phyloP scores from a whole-genome alignment of 2,113 vertebrate genomes.

The Gnathonemus longibarbis region DNA sequence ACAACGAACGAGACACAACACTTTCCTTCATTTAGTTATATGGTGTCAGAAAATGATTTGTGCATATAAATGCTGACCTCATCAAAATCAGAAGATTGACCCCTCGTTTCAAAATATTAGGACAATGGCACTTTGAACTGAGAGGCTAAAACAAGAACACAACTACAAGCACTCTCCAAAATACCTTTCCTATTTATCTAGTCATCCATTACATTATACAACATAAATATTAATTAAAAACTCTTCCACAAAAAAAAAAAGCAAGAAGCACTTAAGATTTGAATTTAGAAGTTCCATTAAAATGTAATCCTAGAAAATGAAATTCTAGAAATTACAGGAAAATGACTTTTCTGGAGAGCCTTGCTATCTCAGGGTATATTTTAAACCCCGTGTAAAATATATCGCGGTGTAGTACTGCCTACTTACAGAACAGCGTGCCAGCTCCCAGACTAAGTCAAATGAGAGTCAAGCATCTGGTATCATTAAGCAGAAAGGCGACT shows the following conservation, averaged over 20 bases:
- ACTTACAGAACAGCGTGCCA: neutral
- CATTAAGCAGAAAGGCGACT: neutral
- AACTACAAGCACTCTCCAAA: no score
- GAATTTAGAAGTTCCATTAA: neutral
- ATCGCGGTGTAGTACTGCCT: neutral
- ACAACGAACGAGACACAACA: neutral
- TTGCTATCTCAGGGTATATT: neutral
- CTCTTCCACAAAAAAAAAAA: neutral
- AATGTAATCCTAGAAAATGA: neutral
- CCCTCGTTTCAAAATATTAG: neutral
- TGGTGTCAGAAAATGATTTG: neutral
- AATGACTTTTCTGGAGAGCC: neutral
- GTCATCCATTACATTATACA: neutral
- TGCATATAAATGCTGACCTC: neutral
- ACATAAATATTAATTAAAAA: constrained; percentile 12
- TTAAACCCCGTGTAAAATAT: neutral
- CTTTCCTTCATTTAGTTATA: neutral
- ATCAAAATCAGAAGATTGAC: neutral
- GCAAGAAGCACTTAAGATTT: neutral
- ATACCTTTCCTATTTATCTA: constrained; percentile 1
- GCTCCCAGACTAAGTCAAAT: neutral
- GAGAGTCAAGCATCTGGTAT: neutral
- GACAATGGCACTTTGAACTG: neutral
- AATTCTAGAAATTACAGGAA: neutral
- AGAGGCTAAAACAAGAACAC: neutral